Evolutionary conservation across 2,113 vertebrate genomes (phyloP), one percentile per base, ranked within the genome.

Genomic region (Pimephales promelas): DNA sequence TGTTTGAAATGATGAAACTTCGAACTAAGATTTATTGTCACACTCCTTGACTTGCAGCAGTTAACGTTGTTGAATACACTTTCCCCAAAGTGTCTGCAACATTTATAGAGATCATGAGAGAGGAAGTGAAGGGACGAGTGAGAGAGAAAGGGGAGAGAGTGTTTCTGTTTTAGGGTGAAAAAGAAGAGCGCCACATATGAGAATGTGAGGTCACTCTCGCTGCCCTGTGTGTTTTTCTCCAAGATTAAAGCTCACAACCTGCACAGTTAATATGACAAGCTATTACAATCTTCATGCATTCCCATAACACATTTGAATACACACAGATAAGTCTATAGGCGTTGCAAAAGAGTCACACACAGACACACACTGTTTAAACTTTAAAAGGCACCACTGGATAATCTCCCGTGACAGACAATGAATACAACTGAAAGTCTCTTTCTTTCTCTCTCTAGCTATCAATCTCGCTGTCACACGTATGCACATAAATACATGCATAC

Each of bases 301-400:
- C 20, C 73, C 52, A 76, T 28, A 56, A 92, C 89, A 90, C 88
- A 91, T 92, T 90, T 70, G 20, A 70, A 40, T 70, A 68, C 20
- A 34, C 31, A 68, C 18, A 24, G 56, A 59, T 59, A 59, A 24
- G 10, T 68, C 34, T 40, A 8, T 22, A 54, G 6, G 52, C 52
- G 1, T 5, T 68, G 64, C 64, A 20, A 66, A 7, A 68, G 64
- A 68, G 64, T 66, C 62, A 66, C 28, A 10, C 4, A 47, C 7
- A 31, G 24, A 40, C 4, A 18, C 24, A 52, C 31, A 34, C 74
- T 57, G 74, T 76, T 76, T 57, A 76, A 36, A 78, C 24, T 26
- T 1, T 28, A 24, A 45, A 61, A 62, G n/a, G 34, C 54, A 62
- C n/a, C 34, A 26, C 76, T 49, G 61, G 22, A 66, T 66, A 79